Evolutionary conservation across 2,113 vertebrate species (phyloP), one percentile per base, ranked within the genome.

Genomic region (Halcyon malimbica): DNA sequence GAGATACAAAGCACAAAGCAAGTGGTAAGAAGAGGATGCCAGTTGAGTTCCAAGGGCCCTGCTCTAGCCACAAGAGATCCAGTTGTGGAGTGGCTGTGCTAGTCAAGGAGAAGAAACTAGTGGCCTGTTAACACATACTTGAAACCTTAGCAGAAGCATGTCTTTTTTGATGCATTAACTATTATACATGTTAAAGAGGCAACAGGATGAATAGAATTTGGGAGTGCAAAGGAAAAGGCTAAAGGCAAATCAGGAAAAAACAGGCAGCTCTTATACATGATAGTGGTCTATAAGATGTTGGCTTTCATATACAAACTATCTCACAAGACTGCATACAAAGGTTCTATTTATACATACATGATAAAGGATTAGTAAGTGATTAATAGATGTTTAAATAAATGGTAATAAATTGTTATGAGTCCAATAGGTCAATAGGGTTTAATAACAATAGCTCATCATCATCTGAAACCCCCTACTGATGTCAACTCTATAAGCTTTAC

Each of bases 331-430:
- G 46, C 53, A 33, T 25, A 50, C 3, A 4, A n/a, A 46, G 8
- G 26, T 57, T 89, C 50, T 68, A 46, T 62, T 89, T 89, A 59
- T 57, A 59, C 10, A 35, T 7, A 37, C 4, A 42, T 21, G n/a
- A 60, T 77, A 68, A 86, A 86, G 53, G 48, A 75, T 92, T 82
- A 91, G n/a, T 75, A 87, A 79, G 53, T 82, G 83, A 94, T 91
- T 94, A 96, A 87, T 51, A 93, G 56, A n/a, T 73, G 23, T 62
- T 92, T 85, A 87, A 89, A 92, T 75, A 79, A 95, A 69, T 35
- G 19, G 19, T 39, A 91, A 87, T 89, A 41, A 73, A 68, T 68
- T 73, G 24, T 89, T 90, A 78, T 5, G 11, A 64, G 48, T 93
- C 71, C 60, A 81, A 5, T 35, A 50, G 35, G 76, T 93, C 90